Evolutionary conservation across 2,797 vertebrate species (phyloP).

Genomic region (Micrastur ruficollis): DNA sequence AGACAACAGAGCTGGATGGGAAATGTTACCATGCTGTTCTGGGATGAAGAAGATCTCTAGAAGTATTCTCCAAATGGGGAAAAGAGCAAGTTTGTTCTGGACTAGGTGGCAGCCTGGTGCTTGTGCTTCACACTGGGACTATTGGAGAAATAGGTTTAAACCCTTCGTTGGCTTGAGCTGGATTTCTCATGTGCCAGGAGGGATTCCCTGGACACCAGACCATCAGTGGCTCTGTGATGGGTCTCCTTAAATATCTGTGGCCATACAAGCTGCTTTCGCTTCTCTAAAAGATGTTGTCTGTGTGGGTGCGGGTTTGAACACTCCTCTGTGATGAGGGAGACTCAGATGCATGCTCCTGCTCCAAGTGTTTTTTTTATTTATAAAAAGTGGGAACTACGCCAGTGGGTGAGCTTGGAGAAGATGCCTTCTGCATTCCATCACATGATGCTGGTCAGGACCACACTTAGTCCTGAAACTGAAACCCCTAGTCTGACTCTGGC

Average conservation of each 20-base stretch:
- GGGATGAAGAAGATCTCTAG: background rate
- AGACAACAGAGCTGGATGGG: background rate
- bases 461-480: background rate
- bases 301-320: background rate
- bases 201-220: background rate
- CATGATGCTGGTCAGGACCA: rapidly evolving
- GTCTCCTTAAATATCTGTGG: background rate
- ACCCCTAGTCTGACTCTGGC: background rate
- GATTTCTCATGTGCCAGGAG: background rate
- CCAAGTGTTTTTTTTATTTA: background rate
- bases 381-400: background rate
- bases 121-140: background rate
- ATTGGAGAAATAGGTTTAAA: background rate
- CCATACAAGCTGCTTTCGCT: background rate
- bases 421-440: background rate
- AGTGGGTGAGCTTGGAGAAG: background rate
- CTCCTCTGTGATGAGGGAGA: background rate
- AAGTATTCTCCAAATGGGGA: background rate
- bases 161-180: background rate
- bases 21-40: background rate
- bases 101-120: background rate
- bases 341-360: background rate
- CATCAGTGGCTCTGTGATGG: background rate
- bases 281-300: background rate
- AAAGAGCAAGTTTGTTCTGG: background rate